Conservation (phyloP, 2,888 invertebrate species). For the Cryptosula pallasiana region DNA sequence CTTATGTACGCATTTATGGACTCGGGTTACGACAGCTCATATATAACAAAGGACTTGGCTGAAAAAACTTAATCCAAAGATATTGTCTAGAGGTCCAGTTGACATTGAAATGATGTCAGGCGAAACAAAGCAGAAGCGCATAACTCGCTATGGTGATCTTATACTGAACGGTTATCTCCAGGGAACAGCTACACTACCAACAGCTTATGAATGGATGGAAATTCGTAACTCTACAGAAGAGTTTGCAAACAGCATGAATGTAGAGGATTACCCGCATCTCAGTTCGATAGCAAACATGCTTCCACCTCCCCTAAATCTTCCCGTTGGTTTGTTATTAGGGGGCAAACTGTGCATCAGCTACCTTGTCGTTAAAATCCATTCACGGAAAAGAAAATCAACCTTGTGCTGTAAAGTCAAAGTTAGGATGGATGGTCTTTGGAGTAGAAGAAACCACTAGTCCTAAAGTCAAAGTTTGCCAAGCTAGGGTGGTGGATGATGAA, state of each 20-base stretch:
- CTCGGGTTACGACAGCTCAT: not conserved
- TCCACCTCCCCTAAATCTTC: not conserved
- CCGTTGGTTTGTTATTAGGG: not conserved
- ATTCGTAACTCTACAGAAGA: not conserved
- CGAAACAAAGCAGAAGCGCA: not conserved
- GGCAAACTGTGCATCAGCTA: not conserved
- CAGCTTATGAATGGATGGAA: not conserved
- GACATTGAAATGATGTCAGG: constrained; percentile 1
- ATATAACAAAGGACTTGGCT: not conserved
- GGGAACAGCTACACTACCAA: not conserved
- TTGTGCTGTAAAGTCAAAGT: not conserved
- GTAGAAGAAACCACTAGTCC: too few species aligned
- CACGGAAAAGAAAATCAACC: not conserved
- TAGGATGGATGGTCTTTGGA: not conserved
- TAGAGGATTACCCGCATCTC: not conserved
- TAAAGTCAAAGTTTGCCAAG: too few species aligned
- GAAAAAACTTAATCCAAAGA: not conserved
- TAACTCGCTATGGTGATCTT: not conserved
- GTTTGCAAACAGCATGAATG: not conserved
- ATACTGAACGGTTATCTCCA: not conserved
- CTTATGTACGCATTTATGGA: not conserved
- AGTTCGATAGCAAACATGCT: not conserved
- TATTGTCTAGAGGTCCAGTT: not conserved
- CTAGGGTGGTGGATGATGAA: too few species aligned
- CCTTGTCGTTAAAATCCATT: not conserved